Percentiles rank a stretch among this genome's conserved stretches.
Evolutionary conservation across 1,140 invertebrate species (phyloP).

Genomic region (Rhopalosiphum padi): DNA sequence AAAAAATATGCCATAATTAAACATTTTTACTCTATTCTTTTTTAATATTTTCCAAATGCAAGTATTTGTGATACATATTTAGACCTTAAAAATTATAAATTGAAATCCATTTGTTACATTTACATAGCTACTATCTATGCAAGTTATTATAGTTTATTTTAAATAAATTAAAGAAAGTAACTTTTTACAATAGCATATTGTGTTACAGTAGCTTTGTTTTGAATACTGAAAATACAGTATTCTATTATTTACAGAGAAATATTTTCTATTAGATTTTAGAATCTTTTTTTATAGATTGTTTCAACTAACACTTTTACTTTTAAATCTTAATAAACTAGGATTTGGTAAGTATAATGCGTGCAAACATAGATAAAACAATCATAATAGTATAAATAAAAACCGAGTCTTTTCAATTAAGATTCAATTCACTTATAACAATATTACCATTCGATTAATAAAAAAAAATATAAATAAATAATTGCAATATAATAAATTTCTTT

Average conservation of each 20-base stretch:
- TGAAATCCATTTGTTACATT: not conserved
- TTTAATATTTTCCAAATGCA: not conserved
- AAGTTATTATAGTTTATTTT: not conserved
- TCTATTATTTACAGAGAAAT: not conserved
- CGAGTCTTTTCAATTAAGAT: not conserved
- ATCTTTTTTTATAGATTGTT: not conserved
- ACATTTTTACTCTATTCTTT: not conserved
- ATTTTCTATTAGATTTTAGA: slow-evolving; percentile 20
- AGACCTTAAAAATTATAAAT: not conserved
- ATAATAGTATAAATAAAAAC: not conserved
- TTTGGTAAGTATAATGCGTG: slow-evolving; percentile 9
- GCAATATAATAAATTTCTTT: slow-evolving; percentile 22
- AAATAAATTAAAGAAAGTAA: slow-evolving; percentile 35
- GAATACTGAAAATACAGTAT: slow-evolving; percentile 10
- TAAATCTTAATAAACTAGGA: slow-evolving; percentile 24
- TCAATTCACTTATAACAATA: slow-evolving; percentile 23
- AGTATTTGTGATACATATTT: not conserved
- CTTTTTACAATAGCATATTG: slow-evolving; percentile 24
- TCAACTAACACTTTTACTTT: slow-evolving; percentile 49
- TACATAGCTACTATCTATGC: not conserved
- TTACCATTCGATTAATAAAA: not conserved
- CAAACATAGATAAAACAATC: not conserved
- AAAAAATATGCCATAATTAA: not conserved
- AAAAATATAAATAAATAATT: slow-evolving; percentile 2
- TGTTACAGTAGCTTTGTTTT: not conserved